Evolutionary conservation across 2,888 invertebrate species (phyloP).

Genomic region (Hermodice carunculata): DNA sequence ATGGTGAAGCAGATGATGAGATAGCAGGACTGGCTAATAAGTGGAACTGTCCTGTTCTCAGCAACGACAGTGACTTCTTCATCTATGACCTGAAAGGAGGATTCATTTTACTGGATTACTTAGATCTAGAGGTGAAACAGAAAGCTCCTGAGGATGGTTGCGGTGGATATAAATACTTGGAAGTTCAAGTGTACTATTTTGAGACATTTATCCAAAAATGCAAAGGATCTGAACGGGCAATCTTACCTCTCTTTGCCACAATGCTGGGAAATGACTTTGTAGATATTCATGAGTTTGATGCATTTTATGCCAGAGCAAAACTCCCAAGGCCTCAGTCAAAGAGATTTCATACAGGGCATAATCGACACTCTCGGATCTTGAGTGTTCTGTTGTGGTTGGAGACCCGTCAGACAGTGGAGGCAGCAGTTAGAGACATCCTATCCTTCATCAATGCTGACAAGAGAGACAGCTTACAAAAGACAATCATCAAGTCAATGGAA

Average conservation of each 20-base stretch:
- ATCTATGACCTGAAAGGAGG: conserved; percentile 81
- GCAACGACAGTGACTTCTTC: conserved; percentile 95
- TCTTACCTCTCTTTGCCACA: conserved; percentile 85
- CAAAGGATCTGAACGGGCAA: conserved; percentile 77
- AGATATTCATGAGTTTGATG: conserved; percentile 74
- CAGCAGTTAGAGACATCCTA: conserved; percentile 76
- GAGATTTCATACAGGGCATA: neutral
- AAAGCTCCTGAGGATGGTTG: conserved; percentile 4
- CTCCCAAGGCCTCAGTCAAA: conserved; percentile 70
- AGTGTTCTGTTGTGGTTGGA: conserved; percentile 83
- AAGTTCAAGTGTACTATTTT: conserved; percentile 77
- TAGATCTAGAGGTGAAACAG: conserved; percentile 44
- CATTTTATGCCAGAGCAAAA: conserved; percentile 77
- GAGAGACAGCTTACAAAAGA: conserved; percentile 41
- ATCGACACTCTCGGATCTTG: conserved; percentile 71
- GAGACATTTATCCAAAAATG: conserved; percentile 79
- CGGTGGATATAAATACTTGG: conserved; percentile 43
- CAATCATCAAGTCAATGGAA: conserved; percentile 54
- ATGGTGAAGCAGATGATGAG: conserved; percentile 92
- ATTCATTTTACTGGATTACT: conserved; percentile 80
- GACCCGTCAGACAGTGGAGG: conserved; percentile 76
- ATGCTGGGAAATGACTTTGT: conserved; percentile 93
- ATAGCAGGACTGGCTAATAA: conserved; percentile 85
- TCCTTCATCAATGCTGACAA: conserved; percentile 45
- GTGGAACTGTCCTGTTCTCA: conserved; percentile 87